Base-by-base conservation (phyloP, 2,888 invertebrate genomes). In the Aplocera efformata region DNA sequence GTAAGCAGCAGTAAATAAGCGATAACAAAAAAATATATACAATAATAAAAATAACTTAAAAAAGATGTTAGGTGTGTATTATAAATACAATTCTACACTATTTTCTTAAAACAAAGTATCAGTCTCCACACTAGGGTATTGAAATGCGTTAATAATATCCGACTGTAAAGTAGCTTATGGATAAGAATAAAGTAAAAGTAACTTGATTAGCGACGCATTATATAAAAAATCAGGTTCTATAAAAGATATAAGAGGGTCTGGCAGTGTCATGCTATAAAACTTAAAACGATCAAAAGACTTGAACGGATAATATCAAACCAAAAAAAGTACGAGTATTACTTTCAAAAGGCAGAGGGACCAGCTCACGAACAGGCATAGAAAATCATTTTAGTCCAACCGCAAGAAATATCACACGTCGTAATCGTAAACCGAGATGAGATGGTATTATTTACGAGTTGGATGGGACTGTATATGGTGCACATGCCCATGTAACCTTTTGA, bases 321-420 rank as follows among this genome's bases (percentile, higher is more conserved):
- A 44, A 47, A 47, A 62, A 55, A 48, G 38, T 32, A 41, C 34
- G 23, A 52, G 57, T 47, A 56, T 45, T 34, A 30, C 38, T 58
- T 58, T 56, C 56, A 58, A 58, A 56, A 25, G 27, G 27, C 48
- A 37, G 38, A 32, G 38, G 34, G 40, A 45, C 44, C 49, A 42
- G 48, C 43, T 42, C 43, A 49, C 40, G 48, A 56, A 53, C 55
- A 42, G 37, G 37, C 48, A 53, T 60, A 67, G 52, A 58, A 58
- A 62, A 64, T 62, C 6, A 62, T 63, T 59, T 58, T 53, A 60
- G 61, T 48, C 46, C 48, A 36, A 58, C 56, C 67, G 58, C 63
- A 71, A 62, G 73, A 69, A 71, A 73, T 70, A 75, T 72, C 67
- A 71, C 72, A 67, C 66, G 60, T 70, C 66, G 63, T 76, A 71